These are phyloP conservation scores for Pteropus rufus DNA, from an alignment of 2,797 vertebrate species.

Conservation along the genomic window DNA sequence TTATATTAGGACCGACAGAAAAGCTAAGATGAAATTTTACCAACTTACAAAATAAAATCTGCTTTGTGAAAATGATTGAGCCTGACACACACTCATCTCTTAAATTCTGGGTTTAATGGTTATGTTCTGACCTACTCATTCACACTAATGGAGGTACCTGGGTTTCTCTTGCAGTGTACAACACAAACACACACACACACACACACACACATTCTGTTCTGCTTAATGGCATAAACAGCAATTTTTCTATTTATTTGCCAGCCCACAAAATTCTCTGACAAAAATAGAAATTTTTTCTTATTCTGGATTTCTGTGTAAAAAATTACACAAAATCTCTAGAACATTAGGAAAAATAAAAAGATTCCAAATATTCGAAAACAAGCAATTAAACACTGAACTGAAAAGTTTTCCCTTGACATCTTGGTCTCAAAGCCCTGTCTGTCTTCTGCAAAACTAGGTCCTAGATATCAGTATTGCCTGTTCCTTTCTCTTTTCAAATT, in stretches of 20 bases:
- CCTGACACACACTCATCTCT: not conserved
- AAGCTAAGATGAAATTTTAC: not conserved
- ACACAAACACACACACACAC: not conserved
- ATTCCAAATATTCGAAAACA: not conserved
- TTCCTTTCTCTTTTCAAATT: not conserved
- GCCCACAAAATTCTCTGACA: conserved; percentile 1
- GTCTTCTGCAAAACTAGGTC: not conserved
- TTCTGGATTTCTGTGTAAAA: conserved; percentile 19
- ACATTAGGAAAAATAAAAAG: not conserved
- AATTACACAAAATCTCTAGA: conserved; percentile 18
- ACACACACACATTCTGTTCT: not conserved
- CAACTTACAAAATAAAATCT: not conserved
- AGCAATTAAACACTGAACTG: not conserved
- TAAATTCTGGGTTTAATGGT: not conserved
- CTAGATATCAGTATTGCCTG: not conserved
- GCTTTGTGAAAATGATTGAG: not conserved
- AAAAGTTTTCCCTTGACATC: conserved; percentile 8
- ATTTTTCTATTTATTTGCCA: not conserved
- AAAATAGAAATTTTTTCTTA: not conserved
- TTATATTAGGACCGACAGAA: not conserved
- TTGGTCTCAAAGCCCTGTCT: conserved; percentile 26
- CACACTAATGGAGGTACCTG: not conserved
- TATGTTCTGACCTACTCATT: not conserved
- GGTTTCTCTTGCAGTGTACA: not conserved
- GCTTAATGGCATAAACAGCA: not conserved